Evolutionary conservation across 2,797 vertebrate genomes (phyloP).

Genomic region (Kryptolebias ocellatus): DNA sequence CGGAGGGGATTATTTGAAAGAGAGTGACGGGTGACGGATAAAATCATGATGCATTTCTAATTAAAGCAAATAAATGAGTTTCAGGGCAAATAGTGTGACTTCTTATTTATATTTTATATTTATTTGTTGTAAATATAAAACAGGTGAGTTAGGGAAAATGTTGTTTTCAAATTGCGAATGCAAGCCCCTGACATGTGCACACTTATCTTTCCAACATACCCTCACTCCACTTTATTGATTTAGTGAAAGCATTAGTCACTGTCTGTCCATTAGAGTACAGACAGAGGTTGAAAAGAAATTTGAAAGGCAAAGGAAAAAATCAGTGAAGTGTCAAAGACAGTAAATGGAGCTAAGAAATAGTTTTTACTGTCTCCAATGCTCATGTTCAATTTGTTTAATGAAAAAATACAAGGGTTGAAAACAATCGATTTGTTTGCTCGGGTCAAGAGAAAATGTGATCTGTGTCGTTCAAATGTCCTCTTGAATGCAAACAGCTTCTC

Average conservation of each 20-base stretch:
- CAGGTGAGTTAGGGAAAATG: slow-evolving; percentile 13
- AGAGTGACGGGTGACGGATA: slow-evolving; percentile 33
- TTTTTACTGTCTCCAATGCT: slow-evolving; percentile 18
- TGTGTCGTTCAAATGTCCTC: slow-evolving; percentile 17
- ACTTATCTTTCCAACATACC: slow-evolving; percentile 41
- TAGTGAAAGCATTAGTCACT: slow-evolving; percentile 55
- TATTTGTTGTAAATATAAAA: slow-evolving; percentile 20
- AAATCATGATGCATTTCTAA: slow-evolving; percentile 34
- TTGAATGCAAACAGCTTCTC: slow-evolving; percentile 25
- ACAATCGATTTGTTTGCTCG: slow-evolving; percentile 35
- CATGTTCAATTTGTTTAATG: slow-evolving; percentile 25
- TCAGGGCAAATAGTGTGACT: slow-evolving; percentile 1
- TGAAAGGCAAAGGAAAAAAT: slow-evolving; percentile 18
- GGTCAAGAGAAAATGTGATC: slow-evolving; percentile 20
- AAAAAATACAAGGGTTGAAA: slow-evolving; percentile 24
- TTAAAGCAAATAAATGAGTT: slow-evolving; percentile 1
- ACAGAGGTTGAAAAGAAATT: slow-evolving; percentile 18
- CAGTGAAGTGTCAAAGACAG: slow-evolving; percentile 41
- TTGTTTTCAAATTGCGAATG: slow-evolving; percentile 27
- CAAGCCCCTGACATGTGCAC: slow-evolving; percentile 21
- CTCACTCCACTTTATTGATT: slow-evolving; percentile 60
- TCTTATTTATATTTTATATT: too few relatives aligned
- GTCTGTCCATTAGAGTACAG: slow-evolving; percentile 39
- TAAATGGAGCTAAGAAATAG: slow-evolving; percentile 22
- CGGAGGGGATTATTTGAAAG: slow-evolving; percentile 48